Base-by-base conservation (phyloP, 2,888 invertebrate species). In the Unio pictorum region DNA sequence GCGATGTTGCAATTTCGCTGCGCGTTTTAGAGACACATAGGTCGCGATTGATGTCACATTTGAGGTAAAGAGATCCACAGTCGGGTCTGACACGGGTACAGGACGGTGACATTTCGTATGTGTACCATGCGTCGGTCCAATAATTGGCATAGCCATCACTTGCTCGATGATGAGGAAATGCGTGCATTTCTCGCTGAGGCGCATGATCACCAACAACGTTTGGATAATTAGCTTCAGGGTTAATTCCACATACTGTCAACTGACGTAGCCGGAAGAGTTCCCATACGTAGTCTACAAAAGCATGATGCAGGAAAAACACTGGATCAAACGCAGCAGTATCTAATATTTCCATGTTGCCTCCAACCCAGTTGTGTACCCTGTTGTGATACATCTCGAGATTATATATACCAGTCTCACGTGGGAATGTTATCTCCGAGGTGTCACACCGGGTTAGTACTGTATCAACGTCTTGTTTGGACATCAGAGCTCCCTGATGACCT, bases 251-350 rank as follows among this genome's bases (percentile, higher is more conserved):
- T 20, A 28, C 54, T 11, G 67, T 55, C n/a, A 71, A 71, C 15
- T 81, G 82, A 20, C 74, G 71, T 8, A 70, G 71, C n/a, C 84
- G 73, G 68, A 85, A 86, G 45, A 79, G 56, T 62, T 83, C 82
- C 83, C 84, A 85, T 8, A 85, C 66, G 69, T 81, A 82, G 69
- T 86, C 86, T 26, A 85, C 78, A 61, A 81, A 85, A 3, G 83
- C 76, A 69, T 85, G 84, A 62, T 84, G 82, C 28, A 85, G 62
- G 73, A 84, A 84, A 73, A 85, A 86, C 54, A 78, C 67, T 2
- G 84, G 84, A 65, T 86, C 86, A 69, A 76, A 80, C 0, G 85
- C 78, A 8, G 86, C 82, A 0, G 84, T 84, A 30, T 81, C 75
- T 56, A 84, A 62, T 8, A 72, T 73, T 15, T 74, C 76, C 78